Conservation (phyloP, 1,140 invertebrate species). For the Drosophila arizonae region DNA sequence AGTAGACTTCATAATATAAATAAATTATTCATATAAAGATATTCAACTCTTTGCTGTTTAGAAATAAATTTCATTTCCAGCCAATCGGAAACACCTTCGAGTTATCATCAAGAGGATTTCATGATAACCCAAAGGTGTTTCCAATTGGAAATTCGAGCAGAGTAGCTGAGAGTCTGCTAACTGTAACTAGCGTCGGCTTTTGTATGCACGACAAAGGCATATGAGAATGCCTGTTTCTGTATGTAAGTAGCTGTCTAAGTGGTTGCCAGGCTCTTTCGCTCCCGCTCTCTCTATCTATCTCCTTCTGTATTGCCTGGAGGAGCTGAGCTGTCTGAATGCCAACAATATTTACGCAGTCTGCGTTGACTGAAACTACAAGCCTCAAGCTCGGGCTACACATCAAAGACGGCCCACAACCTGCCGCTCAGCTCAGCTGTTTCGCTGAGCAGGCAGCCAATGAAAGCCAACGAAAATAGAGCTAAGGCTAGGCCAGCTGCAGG, state of each 20-base stretch:
- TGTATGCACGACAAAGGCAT: conserved; percentile 24
- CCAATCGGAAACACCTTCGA: too few species aligned
- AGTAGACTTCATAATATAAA: too few species aligned
- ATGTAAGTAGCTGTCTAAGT: conserved; percentile 65
- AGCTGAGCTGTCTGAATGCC: conserved; percentile 26
- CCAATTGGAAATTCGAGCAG: not conserved
- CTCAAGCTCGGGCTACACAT: conserved; percentile 39
- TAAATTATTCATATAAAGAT: too few species aligned
- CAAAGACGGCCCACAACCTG: conserved; percentile 22
- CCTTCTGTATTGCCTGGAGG: conserved; percentile 19
- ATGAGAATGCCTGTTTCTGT: conserved; percentile 53
- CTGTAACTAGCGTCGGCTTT: not conserved
- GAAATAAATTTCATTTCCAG: too few species aligned
- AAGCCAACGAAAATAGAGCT: conserved; percentile 34
- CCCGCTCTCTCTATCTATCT: too few species aligned
- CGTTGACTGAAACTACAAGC: conserved; percentile 57
- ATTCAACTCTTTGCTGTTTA: too few species aligned
- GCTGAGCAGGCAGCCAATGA: conserved; percentile 19
- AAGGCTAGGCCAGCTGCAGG: not conserved
- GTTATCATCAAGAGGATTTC: too few species aligned
- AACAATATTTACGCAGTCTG: conserved; percentile 63
- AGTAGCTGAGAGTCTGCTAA: conserved; percentile 3
- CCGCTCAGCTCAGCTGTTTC: not conserved
- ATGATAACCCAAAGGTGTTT: not conserved
- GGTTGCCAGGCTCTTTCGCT: conserved; percentile 27